Conservation (phyloP, 2,888 invertebrate species). For the Synergus itoensis region DNA sequence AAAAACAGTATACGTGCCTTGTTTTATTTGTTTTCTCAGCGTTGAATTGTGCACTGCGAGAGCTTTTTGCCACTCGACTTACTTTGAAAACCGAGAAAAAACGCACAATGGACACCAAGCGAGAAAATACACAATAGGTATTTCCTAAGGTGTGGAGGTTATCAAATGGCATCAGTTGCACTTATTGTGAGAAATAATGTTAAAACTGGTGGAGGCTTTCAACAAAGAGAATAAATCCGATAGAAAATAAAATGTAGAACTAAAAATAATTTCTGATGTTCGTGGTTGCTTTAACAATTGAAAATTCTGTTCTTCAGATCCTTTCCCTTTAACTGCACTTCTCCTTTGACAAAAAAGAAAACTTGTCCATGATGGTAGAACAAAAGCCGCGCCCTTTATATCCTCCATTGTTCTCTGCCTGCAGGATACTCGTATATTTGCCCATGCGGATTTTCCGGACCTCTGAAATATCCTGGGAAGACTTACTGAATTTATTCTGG, state of each 20-base stretch:
- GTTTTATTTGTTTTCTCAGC: conserved; percentile 10
- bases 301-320: conserved; percentile 26
- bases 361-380: conserved; percentile 15
- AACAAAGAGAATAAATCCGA: conserved; percentile 8
- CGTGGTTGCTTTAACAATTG: conserved; percentile 34
- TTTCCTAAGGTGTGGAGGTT: conserved; percentile 28
- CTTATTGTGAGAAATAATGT: conserved; percentile 25
- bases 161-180: conserved; percentile 36
- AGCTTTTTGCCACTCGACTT: conserved; percentile 30
- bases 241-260: background rate
- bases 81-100: conserved; percentile 8
- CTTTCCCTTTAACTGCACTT: conserved; percentile 27
- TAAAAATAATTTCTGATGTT: background rate
- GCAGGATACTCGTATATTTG: conserved; percentile 41
- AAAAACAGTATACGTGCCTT: conserved; percentile 1
- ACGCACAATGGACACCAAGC: conserved; percentile 9
- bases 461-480: conserved; percentile 16
- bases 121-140: conserved; percentile 31
- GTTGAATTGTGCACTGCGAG: conserved; percentile 24
- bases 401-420: conserved; percentile 28
- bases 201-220: background rate
- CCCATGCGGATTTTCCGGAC: conserved; percentile 21
- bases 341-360: conserved; percentile 31
- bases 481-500: background rate
- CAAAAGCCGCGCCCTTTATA: conserved; percentile 32